Base-by-base conservation (phyloP, 2,113 vertebrate species). In the Platanista minor region DNA sequence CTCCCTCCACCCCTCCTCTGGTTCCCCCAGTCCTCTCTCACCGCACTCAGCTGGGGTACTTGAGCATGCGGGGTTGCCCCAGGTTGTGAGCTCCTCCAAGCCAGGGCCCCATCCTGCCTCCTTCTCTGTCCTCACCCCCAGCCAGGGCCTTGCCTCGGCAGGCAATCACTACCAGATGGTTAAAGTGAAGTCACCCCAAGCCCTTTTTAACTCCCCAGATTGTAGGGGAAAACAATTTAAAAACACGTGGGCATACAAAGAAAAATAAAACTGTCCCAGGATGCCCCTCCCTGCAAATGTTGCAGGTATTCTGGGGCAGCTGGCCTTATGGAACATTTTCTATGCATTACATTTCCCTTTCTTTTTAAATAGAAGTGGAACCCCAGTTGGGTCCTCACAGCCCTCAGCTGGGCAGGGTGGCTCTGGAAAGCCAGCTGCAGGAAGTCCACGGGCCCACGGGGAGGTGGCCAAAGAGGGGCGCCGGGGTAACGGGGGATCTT, bases 281-380 rank as follows among this genome's bases (percentile, higher is more conserved):
- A 14, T 0, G 27, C 33, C 29, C 62, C 12, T 31, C 12, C n/a
- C 36, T 36, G 4, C 77, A 75, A n/a, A 41, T 0, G 43, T 10
- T 9, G 0, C 3, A 0, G 27, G 31, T 33, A 29, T 52, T 36
- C 18, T 5, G 49, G 46, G 75, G 69, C 14, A 14, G 11, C 13
- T 1, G 39, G 59, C 43, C 71, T 62, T 3, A 8, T 1, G 4
- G 29, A n/a, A 49, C 20, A 18, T 27, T 49, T 33, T 31, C 46
- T 5, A 8, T 20, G 13, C 17, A 13, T 20, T 57, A 13, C 2
- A 2, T 74, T 36, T 39, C 13, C 33, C 36, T 23, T 87, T 39
- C 52, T 74, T 23, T 41, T 59, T 27, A 6, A 23, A 61, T 6
- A 69, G 15, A 85, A 67, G 41, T 8, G 27, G 41, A 67, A 6